These are phyloP conservation scores for Pinna nobilis DNA, from an alignment of 1,140 invertebrate species.

Conservation along the genomic window DNA sequence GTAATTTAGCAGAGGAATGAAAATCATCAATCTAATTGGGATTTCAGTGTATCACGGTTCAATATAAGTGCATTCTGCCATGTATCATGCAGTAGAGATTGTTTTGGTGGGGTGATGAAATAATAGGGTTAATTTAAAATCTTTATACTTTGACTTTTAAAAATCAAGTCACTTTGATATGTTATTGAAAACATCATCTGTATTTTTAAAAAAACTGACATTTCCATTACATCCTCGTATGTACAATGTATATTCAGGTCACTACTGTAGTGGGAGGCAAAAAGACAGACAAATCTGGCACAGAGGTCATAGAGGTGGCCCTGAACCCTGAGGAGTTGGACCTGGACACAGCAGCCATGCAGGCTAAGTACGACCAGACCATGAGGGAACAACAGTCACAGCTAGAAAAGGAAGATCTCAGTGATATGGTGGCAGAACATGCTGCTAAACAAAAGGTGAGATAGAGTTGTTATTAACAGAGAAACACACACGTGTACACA, in stretches of 20 bases:
- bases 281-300: constrained; percentile 60
- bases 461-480: too few species aligned
- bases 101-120: too few species aligned
- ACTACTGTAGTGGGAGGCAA: constrained; percentile 50
- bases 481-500: too few species aligned
- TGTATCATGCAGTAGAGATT: too few species aligned
- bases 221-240: not conserved
- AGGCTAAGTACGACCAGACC: constrained; percentile 97
- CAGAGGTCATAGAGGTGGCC: constrained; percentile 88
- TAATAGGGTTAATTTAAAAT: too few species aligned
- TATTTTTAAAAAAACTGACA: not conserved
- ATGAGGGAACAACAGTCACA: constrained; percentile 92
- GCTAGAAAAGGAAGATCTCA: constrained; percentile 94
- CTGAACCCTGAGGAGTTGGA: constrained; percentile 98
- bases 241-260: not conserved
- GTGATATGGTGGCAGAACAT: constrained; percentile 98
- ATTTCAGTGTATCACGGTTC: too few species aligned
- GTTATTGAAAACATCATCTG: too few species aligned
- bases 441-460: constrained; percentile 85
- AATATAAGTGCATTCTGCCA: too few species aligned
- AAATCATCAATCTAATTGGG: too few species aligned
- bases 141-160: too few species aligned
- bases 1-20: too few species aligned
- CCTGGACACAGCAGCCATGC: constrained; percentile 94
- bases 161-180: too few species aligned